These are phyloP conservation scores for Drosophila orosa DNA, from an alignment of 1,140 invertebrate species.

Conservation along the genomic window DNA sequence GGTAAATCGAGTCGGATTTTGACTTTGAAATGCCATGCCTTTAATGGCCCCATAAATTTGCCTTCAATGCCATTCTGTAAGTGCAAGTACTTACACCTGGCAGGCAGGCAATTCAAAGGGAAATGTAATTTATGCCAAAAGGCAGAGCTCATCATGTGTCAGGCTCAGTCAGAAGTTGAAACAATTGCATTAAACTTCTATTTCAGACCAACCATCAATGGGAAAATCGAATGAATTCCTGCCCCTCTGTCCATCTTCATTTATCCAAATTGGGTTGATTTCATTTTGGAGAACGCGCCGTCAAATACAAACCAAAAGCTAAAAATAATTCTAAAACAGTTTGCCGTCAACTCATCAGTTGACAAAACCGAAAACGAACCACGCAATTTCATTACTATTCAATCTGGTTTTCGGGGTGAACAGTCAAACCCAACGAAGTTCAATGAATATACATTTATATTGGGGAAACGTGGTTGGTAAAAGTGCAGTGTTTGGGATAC, in stretches of 20 bases:
- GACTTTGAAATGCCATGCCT: slow-evolving; percentile 31
- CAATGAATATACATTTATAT: slow-evolving; percentile 17
- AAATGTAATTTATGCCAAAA: background rate
- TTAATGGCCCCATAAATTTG: slow-evolving; percentile 28
- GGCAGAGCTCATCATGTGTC: background rate
- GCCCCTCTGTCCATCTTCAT: slow-evolving; percentile 40
- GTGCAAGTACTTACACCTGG: background rate
- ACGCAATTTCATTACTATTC: slow-evolving; percentile 38
- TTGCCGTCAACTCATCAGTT: slow-evolving; percentile 20
- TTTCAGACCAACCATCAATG: background rate
- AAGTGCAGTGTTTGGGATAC: background rate
- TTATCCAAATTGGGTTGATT: slow-evolving; percentile 36
- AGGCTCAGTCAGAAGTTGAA: background rate
- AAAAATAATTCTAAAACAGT: slow-evolving; percentile 37
- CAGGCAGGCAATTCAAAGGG: background rate
- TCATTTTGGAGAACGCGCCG: slow-evolving; percentile 22
- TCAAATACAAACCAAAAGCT: slow-evolving; percentile 39
- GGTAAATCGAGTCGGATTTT: slow-evolving; percentile 26
- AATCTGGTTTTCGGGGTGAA: slow-evolving; percentile 28
- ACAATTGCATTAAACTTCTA: background rate
- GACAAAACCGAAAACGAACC: slow-evolving; percentile 33
- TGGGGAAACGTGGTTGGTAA: background rate
- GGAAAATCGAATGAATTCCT: background rate
- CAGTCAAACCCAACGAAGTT: slow-evolving; percentile 40
- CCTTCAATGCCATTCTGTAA: background rate